A percentile compares a stretch with the other conserved stretches of the same genome.
phyloP scores from a whole-genome alignment of 2,113 vertebrate species.

The Formicarius rufipectus region DNA sequence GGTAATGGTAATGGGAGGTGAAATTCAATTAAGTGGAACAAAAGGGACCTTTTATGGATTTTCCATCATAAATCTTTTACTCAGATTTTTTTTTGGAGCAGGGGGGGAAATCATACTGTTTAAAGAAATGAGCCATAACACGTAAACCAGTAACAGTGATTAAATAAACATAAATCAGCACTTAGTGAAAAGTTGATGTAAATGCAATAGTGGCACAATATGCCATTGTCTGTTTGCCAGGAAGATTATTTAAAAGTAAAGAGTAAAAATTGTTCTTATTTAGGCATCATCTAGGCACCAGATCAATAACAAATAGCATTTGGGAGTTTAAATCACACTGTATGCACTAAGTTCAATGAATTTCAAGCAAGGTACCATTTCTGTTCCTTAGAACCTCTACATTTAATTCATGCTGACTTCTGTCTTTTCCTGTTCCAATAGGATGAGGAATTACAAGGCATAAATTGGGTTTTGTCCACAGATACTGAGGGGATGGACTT shows the following conservation, averaged over 20 bases:
- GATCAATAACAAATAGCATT: slow-evolving; percentile 12
- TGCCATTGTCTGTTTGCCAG: slow-evolving; percentile 43
- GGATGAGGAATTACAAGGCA: neutral
- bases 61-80: slow-evolving; percentile 58
- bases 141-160: slow-evolving; percentile 35
- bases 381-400: neutral
- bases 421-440: neutral
- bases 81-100: neutral
- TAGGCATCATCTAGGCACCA: neutral
- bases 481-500: neutral
- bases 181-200: slow-evolving; percentile 39
- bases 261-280: neutral
- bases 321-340: neutral
- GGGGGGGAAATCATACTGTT: neutral
- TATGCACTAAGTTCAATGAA: neutral
- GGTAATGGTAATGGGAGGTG: slow-evolving; percentile 50
- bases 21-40: slow-evolving; percentile 66
- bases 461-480: neutral
- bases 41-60: slow-evolving; percentile 48
- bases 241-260: neutral
- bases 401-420: neutral
- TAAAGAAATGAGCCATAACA: slow-evolving; percentile 58
- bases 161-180: slow-evolving; percentile 55
- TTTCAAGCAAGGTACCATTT: neutral
- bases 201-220: slow-evolving; percentile 11